Evolutionary conservation across 2,888 invertebrate species (phyloP).

Genomic region (Kuschelorhynchus macadamiae): DNA sequence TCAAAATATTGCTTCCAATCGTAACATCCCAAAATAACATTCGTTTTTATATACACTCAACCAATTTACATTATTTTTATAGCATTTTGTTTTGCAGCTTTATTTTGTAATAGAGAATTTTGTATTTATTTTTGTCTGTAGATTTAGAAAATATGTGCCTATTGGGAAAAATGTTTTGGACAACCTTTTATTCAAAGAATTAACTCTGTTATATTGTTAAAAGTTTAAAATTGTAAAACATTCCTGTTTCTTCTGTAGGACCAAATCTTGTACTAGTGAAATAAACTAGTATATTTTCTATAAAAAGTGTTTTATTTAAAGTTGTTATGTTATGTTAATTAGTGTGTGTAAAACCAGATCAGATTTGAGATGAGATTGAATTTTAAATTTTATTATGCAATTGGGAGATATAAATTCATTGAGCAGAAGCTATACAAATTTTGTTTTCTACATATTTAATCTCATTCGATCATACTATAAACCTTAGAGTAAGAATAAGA

Average conservation of each 20-base stretch:
- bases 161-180: not conserved
- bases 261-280: slow-evolving; percentile 24
- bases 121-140: slow-evolving; percentile 2
- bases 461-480: too few relatives aligned
- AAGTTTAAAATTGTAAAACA: slow-evolving; percentile 12
- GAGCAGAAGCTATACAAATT: too few relatives aligned
- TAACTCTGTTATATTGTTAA: slow-evolving; percentile 14
- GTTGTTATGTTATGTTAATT: too few relatives aligned
- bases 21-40: not conserved
- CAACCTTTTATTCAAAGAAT: not conserved
- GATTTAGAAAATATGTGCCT: slow-evolving; percentile 4
- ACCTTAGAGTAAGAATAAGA: too few relatives aligned
- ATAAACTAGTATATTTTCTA: slow-evolving; percentile 35
- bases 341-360: too few relatives aligned
- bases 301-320: slow-evolving; percentile 2
- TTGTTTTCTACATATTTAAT: too few relatives aligned
- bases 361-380: too few relatives aligned
- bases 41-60: too few relatives aligned
- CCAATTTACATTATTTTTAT: not conserved
- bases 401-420: too few relatives aligned
- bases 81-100: not conserved
- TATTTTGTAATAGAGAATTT: not conserved
- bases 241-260: slow-evolving; percentile 30
- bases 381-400: too few relatives aligned
- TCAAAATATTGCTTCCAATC: too few relatives aligned